phyloP scores from a whole-genome alignment of 2,113 vertebrate species.

The Zonotrichia leucophrys region DNA sequence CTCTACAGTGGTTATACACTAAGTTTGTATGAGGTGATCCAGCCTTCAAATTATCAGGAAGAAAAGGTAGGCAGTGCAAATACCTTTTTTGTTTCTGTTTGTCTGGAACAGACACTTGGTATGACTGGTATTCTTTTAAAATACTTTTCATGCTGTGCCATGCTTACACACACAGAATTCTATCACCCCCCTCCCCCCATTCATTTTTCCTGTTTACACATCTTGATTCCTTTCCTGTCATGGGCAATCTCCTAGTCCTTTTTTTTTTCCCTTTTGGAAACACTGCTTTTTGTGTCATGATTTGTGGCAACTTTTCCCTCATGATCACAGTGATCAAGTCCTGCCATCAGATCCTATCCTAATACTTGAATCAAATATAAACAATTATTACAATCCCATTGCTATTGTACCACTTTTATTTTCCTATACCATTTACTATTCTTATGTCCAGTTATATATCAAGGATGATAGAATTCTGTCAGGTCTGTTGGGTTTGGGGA shows the following conservation, averaged over 20 bases:
- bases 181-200: accelerated
- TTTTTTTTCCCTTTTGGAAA: neutral
- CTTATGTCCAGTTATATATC: neutral
- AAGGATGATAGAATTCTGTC: neutral
- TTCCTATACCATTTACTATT: neutral
- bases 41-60: neutral
- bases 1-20: neutral
- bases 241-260: neutral
- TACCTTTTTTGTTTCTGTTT: neutral
- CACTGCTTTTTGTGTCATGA: neutral
- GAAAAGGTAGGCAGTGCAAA: neutral
- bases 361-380: neutral
- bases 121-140: neutral
- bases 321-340: neutral
- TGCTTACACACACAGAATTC: neutral
- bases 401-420: neutral
- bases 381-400: neutral
- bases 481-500: neutral
- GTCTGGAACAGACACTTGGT: neutral
- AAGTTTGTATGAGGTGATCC: neutral
- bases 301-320: neutral
- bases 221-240: neutral
- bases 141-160: neutral
- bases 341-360: neutral
- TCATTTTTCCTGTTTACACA: neutral